Base-by-base conservation (phyloP, 2,113 vertebrate genomes). In the Xiphophorus maculatus region DNA sequence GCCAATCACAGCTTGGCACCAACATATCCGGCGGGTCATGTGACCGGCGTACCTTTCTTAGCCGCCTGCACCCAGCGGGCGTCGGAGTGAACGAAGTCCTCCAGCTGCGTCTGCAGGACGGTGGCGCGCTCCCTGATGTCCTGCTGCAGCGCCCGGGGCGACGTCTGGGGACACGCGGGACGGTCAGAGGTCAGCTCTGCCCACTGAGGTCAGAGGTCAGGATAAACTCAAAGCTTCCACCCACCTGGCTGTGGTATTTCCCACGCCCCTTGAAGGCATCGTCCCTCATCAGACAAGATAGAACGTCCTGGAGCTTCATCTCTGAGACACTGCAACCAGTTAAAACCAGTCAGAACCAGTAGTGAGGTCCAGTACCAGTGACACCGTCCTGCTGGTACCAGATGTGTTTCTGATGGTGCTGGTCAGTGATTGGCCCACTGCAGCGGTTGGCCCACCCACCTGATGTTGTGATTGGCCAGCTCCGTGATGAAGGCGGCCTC, bases 401-500 rank as follows among this genome's bases (percentile, higher is more conserved):
- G 5, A 48, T 17, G 17, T 19, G 4, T 48, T 17, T 19, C 4
- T 48, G 44, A 48, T 6, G 17, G 5, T 48, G 5, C 4, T 48
- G 44, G 4, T 19, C 17, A 48, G 44, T 48, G 44, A 48, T 48
- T 48, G 44, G 44, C 17, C 19, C 5, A 3, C 32, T 2, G 35
- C 69, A 71, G 54, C 32, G 5, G 66, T 51, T 48, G 11, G 14
- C 58, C 54, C 69, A 76, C 96, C 95, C 85, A 99, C 98, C 97
- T 97, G 96, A 99, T 98, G 93, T 96, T 96, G 95, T 97, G 96
- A 93, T 94, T 95, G 94, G 96, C 96, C 94, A 99, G 92, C 80
- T 95, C 94, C 66, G 90, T 91, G 92, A 98, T 90, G 93, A 97
- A 99, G 93, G 87, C 93, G 2, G 94, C 95, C 94, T 99, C 98